Evolutionary conservation across 2,888 invertebrate species (phyloP).

Genomic region (Dysmachus trigonus): DNA sequence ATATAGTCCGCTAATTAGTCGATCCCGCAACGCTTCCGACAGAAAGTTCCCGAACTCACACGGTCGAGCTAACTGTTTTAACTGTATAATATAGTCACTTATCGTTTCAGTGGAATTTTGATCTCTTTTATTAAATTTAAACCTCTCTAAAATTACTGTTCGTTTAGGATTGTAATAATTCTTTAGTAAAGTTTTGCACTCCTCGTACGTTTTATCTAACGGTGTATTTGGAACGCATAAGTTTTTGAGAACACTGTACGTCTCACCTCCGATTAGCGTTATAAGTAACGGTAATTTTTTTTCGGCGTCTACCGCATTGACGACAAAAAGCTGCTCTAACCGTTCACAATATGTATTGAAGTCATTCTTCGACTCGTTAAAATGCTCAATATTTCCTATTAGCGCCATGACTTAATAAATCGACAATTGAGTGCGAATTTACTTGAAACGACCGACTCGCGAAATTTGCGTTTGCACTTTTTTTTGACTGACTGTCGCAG

Average conservation of each 20-base stretch:
- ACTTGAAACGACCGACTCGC: too few relatives aligned
- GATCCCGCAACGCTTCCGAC: too few relatives aligned
- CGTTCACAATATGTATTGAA: conserved; percentile 40
- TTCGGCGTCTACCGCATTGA: not conserved
- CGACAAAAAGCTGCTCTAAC: conserved; percentile 42
- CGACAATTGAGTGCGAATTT: too few relatives aligned
- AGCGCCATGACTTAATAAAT: conserved; percentile 59
- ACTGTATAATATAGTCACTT: too few relatives aligned
- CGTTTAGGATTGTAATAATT: not conserved
- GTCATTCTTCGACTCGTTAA: conserved; percentile 31
- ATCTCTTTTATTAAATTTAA: too few relatives aligned
- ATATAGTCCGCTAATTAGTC: too few relatives aligned
- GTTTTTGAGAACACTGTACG: conserved; percentile 42
- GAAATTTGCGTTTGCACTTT: too few relatives aligned
- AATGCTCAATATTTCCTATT: conserved; percentile 22
- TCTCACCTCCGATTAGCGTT: conserved; percentile 43
- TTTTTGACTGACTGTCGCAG: too few relatives aligned
- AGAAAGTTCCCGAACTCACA: too few relatives aligned
- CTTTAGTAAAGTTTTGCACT: not conserved
- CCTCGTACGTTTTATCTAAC: not conserved
- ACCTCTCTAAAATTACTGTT: not conserved
- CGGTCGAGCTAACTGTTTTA: too few relatives aligned
- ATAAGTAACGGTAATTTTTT: conserved; percentile 42
- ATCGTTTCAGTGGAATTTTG: too few relatives aligned
- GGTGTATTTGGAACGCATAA: not conserved